Base-by-base conservation (phyloP, 2,797 vertebrate species). In the Sibirionetta formosa region DNA sequence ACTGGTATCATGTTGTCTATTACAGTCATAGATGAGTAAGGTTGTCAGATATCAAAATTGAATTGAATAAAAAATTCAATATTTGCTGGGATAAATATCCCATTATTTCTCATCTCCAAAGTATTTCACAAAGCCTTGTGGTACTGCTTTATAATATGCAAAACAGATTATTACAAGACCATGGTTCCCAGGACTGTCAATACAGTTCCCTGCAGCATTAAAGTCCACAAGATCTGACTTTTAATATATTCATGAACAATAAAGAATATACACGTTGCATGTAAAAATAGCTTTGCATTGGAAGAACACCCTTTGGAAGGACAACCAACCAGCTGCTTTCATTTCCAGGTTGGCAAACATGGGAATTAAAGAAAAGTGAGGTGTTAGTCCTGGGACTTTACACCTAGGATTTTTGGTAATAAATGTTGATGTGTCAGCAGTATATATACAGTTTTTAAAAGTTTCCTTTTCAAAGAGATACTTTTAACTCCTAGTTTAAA, bases 341-440 rank as follows among this genome's bases (percentile, higher is more conserved):
- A 58, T 96, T 91, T 96, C 82, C 92, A 94, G 54, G 73, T 0
- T 94, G 83, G 56, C 24, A 92, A 79, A 66, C 66, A 36, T 51
- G 63, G 87, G 94, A 70, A 96, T 73, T 63, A 12, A 69, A 78
- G 44, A 72, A 51, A 76, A 33, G 24, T 36, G 65, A 96, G 63
- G 95, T 93, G 95, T 91, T 94, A 86, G 87, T 82, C 77, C 42
- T 95, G 95, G 95, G 96, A 96, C 63, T 95, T 96, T 73, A 86
- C 91, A 95, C 94, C 73, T 94, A 88, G 27, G 69, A 94, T 84
- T 88, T 91, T 69, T 51, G 82, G 73, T 86, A 94, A 88, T 65
- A 90, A 88, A 72, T 86, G n/a, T 76, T 94, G 69, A 80, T 89
- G 26, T 50, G 60, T 69, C 77, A 76, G 63, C 35, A 72, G 42